Base-by-base conservation (phyloP, 2,888 invertebrate genomes). In the Altica lythri region DNA sequence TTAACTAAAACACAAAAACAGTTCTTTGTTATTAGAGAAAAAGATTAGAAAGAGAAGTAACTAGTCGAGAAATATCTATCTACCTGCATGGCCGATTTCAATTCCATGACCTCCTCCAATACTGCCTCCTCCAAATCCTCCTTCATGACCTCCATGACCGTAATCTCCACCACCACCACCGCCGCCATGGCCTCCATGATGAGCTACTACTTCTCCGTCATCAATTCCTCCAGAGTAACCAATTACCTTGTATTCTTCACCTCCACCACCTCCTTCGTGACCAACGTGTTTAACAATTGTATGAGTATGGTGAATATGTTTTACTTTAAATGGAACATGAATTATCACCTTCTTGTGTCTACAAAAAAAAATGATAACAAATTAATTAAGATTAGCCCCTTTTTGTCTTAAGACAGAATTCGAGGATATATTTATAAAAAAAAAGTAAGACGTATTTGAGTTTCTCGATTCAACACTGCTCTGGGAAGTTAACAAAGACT, bases 221-320 rank as follows among this genome's bases (percentile, higher is more conserved):
- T 16, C 34, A 34, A 16, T 16, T 13, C 55, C 45, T 14, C 57
- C 34, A 3, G 18, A 18, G 19, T 5, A 59, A 2, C 40, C 40
- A 22, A 40, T 22, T 2, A 34, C 34, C 16, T 34, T 34, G 16
- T 34, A 34, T 14, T 34, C 34, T 8, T 34, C 34, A 16, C 9
- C 4, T 9, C 55, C 45, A 14, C 57, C 34, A 16, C 34, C 34
- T 14, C 34, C 34, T 16, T 34, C 16, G 9, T 34, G 34, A 10
- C 34, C 34, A 5, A 89, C 78, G 70, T 88, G 86, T 68, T 89
- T 89, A 62, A 86, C 86, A 34, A 88, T 83, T 34, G 89, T 90
- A 70, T 89, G 89, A 47, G 88, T 89, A 68, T 89, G 89, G 66
- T 89, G 87, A 67, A 87, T 83, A 59, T 86, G 86, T 70, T 90